These are phyloP conservation scores for Clangula hyemalis DNA, from an alignment of 2,797 vertebrate species.

Conservation along the genomic window DNA sequence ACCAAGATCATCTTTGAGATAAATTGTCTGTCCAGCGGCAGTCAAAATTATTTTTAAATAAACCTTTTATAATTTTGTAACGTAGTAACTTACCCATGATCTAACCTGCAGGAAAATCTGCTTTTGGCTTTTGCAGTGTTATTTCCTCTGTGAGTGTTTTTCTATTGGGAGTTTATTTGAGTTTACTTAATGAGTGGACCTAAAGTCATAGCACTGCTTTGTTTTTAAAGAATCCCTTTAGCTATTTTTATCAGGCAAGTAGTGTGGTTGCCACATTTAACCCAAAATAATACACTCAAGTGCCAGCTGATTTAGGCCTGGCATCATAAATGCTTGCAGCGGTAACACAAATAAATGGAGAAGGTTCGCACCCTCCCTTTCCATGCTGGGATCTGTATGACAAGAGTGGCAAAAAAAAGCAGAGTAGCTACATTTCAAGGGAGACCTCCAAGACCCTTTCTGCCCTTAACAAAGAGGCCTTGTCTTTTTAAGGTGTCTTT, in stretches of 20 bases:
- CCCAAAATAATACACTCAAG: neutral
- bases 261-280: neutral
- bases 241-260: conserved; percentile 35
- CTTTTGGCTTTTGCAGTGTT: conserved; percentile 54
- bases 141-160: conserved; percentile 53
- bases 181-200: conserved; percentile 34
- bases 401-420: neutral
- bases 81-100: conserved; percentile 39
- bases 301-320: conserved; percentile 2
- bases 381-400: neutral
- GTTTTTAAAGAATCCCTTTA: conserved; percentile 32
- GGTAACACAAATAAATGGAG: conserved; percentile 4
- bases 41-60: conserved; percentile 53
- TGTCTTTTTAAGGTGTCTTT: conserved; percentile 28
- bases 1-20: conserved; percentile 60
- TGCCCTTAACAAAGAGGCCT: conserved; percentile 47
- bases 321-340: neutral
- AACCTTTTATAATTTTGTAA: conserved; percentile 54
- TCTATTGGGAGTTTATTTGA: conserved; percentile 57
- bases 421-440: neutral
- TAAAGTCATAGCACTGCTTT: neutral
- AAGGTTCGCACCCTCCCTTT: neutral
- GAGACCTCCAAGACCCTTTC: neutral
- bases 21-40: conserved; percentile 53
- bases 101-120: conserved; percentile 51